Evolutionary conservation across 2,888 invertebrate species (phyloP).

Genomic region (Rhingia campestris): DNA sequence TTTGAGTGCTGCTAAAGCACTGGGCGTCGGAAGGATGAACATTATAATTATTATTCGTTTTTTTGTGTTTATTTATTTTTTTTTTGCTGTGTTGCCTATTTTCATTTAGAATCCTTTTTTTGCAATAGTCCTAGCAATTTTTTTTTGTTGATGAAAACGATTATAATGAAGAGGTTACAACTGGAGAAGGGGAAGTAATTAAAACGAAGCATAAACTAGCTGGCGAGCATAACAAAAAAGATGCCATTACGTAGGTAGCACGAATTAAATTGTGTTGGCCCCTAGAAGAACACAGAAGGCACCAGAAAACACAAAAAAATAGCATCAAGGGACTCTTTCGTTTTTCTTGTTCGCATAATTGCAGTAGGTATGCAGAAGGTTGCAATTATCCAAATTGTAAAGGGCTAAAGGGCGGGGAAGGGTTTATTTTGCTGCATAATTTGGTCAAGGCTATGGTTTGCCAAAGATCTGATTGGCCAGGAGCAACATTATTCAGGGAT

Average conservation of each 20-base stretch:
- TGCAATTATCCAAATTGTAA: constrained; percentile 34
- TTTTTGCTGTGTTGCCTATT: too few relatives aligned
- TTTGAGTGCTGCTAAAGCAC: constrained; percentile 32
- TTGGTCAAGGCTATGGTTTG: constrained; percentile 12
- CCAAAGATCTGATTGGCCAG: too few relatives aligned
- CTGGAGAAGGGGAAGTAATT: constrained; percentile 60
- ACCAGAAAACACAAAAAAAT: background rate
- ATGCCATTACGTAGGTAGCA: background rate
- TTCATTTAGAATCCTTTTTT: background rate
- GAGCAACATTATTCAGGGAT: too few relatives aligned
- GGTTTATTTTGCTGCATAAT: background rate
- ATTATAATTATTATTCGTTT: constrained; percentile 22
- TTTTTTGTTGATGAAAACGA: constrained; percentile 11
- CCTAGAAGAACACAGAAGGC: background rate
- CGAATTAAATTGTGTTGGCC: constrained; percentile 21
- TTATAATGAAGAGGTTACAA: constrained; percentile 45
- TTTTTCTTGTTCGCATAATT: background rate
- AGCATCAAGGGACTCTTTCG: background rate
- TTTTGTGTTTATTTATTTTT: too few relatives aligned
- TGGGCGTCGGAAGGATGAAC: constrained; percentile 30
- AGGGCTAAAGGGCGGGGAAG: background rate
- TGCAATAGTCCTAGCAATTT: background rate
- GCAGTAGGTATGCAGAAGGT: background rate
- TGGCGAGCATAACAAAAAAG: background rate
- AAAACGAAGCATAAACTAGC: constrained; percentile 47